Evolutionary conservation across 1,140 invertebrate genomes (phyloP).

Genomic region (Phocides pigmalion): DNA sequence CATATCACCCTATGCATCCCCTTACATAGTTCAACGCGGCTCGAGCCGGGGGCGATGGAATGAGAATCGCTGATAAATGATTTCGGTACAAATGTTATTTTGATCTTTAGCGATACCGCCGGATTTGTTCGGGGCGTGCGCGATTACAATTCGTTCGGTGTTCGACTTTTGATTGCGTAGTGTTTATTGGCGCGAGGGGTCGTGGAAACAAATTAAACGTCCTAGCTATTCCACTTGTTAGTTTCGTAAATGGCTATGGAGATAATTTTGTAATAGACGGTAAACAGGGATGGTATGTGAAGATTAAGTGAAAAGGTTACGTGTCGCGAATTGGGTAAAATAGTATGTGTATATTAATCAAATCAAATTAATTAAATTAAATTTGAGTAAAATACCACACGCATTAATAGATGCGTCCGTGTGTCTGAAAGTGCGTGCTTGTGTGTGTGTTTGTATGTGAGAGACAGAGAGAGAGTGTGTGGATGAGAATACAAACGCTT

Average conservation of each 20-base stretch:
- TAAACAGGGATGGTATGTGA: not conserved
- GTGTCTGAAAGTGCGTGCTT: too few relatives aligned
- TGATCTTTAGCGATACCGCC: slow-evolving; percentile 73
- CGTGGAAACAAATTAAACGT: slow-evolving; percentile 18
- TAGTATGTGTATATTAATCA: too few relatives aligned
- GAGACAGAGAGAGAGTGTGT: too few relatives aligned
- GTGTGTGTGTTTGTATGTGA: too few relatives aligned
- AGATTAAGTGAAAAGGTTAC: too few relatives aligned
- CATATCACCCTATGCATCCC: slow-evolving; percentile 1
- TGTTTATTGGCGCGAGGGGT: slow-evolving; percentile 28
- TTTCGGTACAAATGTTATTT: slow-evolving; percentile 79
- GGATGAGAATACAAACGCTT: too few relatives aligned
- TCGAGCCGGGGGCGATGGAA: slow-evolving; percentile 62
- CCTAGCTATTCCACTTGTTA: slow-evolving; percentile 1
- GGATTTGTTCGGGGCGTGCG: slow-evolving; percentile 65
- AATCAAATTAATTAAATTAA: too few relatives aligned
- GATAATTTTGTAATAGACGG: not conserved
- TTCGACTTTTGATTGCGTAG: slow-evolving; percentile 58
- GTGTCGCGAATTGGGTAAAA: too few relatives aligned
- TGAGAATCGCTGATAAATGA: slow-evolving; percentile 79
- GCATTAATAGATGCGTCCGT: too few relatives aligned
- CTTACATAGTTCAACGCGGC: slow-evolving; percentile 35
- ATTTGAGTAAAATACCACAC: too few relatives aligned
- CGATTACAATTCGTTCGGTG: slow-evolving; percentile 53
- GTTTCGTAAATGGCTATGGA: not conserved